Conservation (phyloP, 2,797 vertebrate species). For the Manis crassicaudata region DNA sequence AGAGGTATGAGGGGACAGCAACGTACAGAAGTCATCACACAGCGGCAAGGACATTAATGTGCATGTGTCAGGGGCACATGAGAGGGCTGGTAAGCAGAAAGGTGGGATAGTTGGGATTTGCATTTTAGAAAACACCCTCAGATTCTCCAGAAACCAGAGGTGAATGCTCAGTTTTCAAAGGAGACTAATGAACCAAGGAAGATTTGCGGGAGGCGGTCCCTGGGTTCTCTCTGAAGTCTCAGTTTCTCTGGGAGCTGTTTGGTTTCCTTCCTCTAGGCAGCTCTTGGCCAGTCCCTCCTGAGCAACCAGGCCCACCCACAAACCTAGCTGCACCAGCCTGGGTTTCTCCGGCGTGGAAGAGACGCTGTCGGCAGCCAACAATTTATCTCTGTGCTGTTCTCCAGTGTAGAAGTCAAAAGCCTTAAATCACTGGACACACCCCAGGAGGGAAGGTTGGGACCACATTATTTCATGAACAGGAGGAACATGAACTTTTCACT, state of each 20-base stretch:
- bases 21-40: background rate
- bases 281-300: background rate
- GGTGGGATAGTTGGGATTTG: background rate
- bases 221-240: background rate
- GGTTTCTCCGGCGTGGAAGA: conserved; percentile 73
- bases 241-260: conserved; percentile 64
- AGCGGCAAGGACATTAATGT: background rate
- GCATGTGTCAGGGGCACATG: background rate
- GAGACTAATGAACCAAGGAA: background rate
- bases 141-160: background rate
- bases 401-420: conserved; percentile 81
- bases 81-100: background rate
- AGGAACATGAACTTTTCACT: conserved; percentile 36
- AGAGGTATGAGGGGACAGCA: rapidly evolving
- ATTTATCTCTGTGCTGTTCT: conserved; percentile 82
- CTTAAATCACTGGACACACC: conserved; percentile 81
- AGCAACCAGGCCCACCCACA: conserved; percentile 77
- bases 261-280: conserved; percentile 8
- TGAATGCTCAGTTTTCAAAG: background rate
- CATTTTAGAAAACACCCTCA: background rate
- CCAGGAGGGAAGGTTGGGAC: conserved; percentile 71
- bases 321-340: conserved; percentile 77
- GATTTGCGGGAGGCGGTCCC: background rate
- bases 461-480: conserved; percentile 65
- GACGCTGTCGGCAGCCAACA: conserved; percentile 78